phyloP scores from a whole-genome alignment of 2,888 invertebrate genomes.

The Agonopterix heracliana region DNA sequence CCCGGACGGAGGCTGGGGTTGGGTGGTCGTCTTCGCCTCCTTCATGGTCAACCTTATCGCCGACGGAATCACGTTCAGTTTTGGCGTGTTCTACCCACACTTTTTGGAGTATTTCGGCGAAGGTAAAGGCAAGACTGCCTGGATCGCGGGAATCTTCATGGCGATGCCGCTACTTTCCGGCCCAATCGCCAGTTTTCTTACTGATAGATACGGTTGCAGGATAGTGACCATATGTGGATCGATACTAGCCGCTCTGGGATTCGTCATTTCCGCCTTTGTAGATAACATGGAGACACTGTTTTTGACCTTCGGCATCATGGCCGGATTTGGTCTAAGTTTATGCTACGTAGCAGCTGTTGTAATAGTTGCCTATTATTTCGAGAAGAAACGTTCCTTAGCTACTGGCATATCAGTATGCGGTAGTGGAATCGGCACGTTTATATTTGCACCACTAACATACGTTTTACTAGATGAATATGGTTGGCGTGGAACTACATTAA shows the following conservation, averaged over 20 bases:
- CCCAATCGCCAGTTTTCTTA: slow-evolving; percentile 88
- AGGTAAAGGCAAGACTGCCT: slow-evolving; percentile 90
- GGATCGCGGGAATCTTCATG: slow-evolving; percentile 94
- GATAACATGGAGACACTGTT: slow-evolving; percentile 86
- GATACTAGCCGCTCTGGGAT: slow-evolving; percentile 83
- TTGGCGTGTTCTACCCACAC: slow-evolving; percentile 92
- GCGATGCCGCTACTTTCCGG: slow-evolving; percentile 92
- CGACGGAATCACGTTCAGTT: slow-evolving; percentile 94
- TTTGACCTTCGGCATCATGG: slow-evolving; percentile 88
- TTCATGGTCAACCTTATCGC: slow-evolving; percentile 94
- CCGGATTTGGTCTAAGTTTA: slow-evolving; percentile 89
- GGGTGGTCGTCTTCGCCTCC: slow-evolving; percentile 92
- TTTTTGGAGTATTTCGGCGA: slow-evolving; percentile 90
- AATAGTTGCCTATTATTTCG: slow-evolving; percentile 93
- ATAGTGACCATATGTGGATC: slow-evolving; percentile 87
- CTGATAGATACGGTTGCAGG: slow-evolving; percentile 89
- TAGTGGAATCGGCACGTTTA: slow-evolving; percentile 91
- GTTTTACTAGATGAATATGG: slow-evolving; percentile 84
- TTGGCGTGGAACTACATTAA: slow-evolving; percentile 89
- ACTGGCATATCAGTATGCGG: slow-evolving; percentile 92
- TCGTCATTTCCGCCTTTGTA: slow-evolving; percentile 84
- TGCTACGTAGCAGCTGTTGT: slow-evolving; percentile 95
- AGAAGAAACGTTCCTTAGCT: slow-evolving; percentile 88
- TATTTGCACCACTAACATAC: slow-evolving; percentile 88
- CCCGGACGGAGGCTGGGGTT: slow-evolving; percentile 95